Evolutionary conservation across 1,140 invertebrate species (phyloP), one percentile per base, ranked within the genome.

Genomic region (Meteorus sp.): DNA sequence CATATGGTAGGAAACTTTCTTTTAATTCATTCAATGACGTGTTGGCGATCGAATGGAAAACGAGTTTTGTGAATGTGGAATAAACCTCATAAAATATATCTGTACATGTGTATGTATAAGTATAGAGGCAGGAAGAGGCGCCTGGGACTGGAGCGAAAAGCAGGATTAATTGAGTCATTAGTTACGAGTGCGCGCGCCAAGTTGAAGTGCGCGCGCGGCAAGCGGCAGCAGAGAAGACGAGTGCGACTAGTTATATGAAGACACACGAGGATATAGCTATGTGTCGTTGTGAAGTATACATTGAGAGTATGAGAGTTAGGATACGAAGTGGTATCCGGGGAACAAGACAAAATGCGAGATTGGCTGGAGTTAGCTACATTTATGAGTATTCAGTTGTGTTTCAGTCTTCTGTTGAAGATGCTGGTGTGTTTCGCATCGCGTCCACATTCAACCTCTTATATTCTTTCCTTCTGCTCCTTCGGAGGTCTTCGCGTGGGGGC

Each of bases 401-500:
- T n/a, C n/a, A n/a, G n/a, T n/a, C n/a, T n/a, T n/a, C n/a, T n/a
- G n/a, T n/a, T n/a, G n/a, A n/a, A n/a, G n/a, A n/a, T n/a, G n/a
- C n/a, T n/a, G n/a, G n/a, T n/a, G n/a, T n/a, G n/a, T n/a, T n/a
- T n/a, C n/a, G n/a, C n/a, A n/a, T n/a, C n/a, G n/a, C n/a, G n/a
- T n/a, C n/a, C n/a, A n/a, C n/a, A n/a, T n/a, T n/a, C n/a, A n/a
- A n/a, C n/a, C n/a, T n/a, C n/a, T n/a, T n/a, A n/a, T n/a, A n/a
- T n/a, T n/a, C n/a, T n/a, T n/a, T 66, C 44, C 47, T 47, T 48
- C 53, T 44, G 53, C 54, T 43, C 55, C 62, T 59, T 61, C 59
- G 63, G 63, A 65, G 63, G 63, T 65, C 65, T 74, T 79, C 75
- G 77, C 77, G 77, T 79, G 75, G 75, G 62, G 77, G 77, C 77